These are phyloP conservation scores for Epizoanthus scotinus DNA, from an alignment of 92 coral and sea anemone genomes.

Conservation along the genomic window DNA sequence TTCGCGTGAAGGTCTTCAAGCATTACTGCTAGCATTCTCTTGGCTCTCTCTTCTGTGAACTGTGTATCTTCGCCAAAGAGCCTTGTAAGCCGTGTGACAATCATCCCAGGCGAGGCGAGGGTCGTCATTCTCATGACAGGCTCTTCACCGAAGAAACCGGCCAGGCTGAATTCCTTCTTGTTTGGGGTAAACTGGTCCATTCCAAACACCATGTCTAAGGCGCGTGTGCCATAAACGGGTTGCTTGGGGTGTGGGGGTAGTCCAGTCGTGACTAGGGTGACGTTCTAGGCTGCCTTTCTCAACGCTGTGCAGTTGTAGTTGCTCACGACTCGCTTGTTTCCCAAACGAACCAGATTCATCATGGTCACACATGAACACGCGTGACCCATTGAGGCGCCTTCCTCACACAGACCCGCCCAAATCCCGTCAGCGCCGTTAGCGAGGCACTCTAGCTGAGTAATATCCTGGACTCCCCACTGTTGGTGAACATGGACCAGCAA, in stretches of 20 bases:
- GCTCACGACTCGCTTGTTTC: conserved; percentile 53
- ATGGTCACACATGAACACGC: conserved; percentile 51
- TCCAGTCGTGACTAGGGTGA: conserved; percentile 70
- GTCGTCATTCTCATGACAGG: conserved; percentile 73
- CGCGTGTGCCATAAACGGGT: conserved; percentile 70
- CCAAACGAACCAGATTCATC: conserved; percentile 62
- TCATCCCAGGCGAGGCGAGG: conserved; percentile 65
- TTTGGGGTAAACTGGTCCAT: conserved; percentile 56
- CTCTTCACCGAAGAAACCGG: conserved; percentile 73
- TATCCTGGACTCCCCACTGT: conserved; percentile 59
- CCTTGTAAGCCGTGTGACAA: conserved; percentile 53
- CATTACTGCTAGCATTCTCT: conserved; percentile 73
- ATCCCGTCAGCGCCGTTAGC: conserved; percentile 60
- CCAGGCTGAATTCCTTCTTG: conserved; percentile 70
- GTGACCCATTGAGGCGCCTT: conserved; percentile 69
- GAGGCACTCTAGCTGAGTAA: conserved; percentile 56
- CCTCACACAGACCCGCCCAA: conserved; percentile 61
- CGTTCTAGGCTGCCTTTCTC: conserved; percentile 59
- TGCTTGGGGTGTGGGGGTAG: conserved; percentile 64
- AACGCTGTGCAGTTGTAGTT: conserved; percentile 64
- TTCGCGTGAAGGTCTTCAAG: conserved; percentile 65
- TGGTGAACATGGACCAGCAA: conserved; percentile 55
- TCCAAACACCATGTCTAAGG: conserved; percentile 73
- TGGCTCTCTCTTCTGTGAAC: conserved; percentile 66
- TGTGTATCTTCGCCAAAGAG: conserved; percentile 71